Percentiles rank a stretch among this genome's conserved stretches.
Evolutionary conservation across 2,888 invertebrate species (phyloP).

Genomic region (Lasiommata megera): DNA sequence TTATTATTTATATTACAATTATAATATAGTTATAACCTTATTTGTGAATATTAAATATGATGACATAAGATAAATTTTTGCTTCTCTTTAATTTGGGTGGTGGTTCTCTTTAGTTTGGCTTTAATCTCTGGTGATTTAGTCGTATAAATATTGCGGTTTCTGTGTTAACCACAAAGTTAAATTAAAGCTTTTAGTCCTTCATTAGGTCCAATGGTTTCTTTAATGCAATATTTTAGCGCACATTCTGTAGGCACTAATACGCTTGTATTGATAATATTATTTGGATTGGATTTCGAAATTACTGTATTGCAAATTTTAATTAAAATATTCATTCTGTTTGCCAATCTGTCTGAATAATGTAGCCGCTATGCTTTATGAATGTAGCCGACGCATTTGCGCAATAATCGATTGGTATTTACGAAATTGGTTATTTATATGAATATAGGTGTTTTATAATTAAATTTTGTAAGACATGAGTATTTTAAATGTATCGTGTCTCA

Average conservation of each 20-base stretch:
- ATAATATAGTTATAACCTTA: no score
- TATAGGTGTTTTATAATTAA: constrained; percentile 6
- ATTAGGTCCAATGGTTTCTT: no score
- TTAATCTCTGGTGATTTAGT: no score
- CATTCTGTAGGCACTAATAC: background rate
- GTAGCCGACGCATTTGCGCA: background rate
- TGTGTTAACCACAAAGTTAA: no score
- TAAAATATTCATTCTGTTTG: constrained; percentile 6
- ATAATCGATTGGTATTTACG: constrained; percentile 6
- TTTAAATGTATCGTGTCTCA: constrained; percentile 7
- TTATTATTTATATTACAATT: no score
- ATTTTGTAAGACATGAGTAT: background rate
- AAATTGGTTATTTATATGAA: constrained; percentile 5
- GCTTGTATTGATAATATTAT: background rate
- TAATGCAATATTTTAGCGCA: no score
- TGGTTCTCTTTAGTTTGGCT: no score
- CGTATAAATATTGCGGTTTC: no score
- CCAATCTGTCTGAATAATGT: background rate
- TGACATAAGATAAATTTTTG: no score
- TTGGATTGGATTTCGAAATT: background rate
- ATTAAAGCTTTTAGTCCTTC: no score
- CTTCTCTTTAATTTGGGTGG: no score
- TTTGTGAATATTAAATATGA: no score
- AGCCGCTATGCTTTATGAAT: background rate
- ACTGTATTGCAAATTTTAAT: background rate